phyloP scores from a whole-genome alignment of 2,113 vertebrate species.

The Platichthys stellatus region DNA sequence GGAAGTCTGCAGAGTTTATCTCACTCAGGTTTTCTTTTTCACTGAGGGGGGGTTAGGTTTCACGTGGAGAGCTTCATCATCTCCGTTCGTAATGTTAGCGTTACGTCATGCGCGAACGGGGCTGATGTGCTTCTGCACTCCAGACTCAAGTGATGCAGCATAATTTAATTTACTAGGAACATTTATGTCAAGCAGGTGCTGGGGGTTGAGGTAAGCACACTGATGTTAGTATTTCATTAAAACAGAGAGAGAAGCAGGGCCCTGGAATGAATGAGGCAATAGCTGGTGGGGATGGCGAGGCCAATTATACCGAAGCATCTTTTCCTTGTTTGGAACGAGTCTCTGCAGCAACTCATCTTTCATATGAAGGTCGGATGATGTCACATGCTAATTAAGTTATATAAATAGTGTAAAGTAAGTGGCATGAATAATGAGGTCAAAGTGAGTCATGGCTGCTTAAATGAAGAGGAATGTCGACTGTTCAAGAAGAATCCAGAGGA shows the following conservation, averaged over 20 bases:
- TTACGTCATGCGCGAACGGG: slow-evolving; percentile 38
- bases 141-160: slow-evolving; percentile 44
- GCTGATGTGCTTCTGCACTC: slow-evolving; percentile 40
- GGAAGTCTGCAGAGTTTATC: slow-evolving; percentile 16
- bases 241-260: slow-evolving; percentile 15
- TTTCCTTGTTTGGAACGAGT: slow-evolving; percentile 15
- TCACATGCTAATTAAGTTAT: slow-evolving; percentile 26
- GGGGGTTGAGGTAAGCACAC: slow-evolving; percentile 31
- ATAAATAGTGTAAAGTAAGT: slow-evolving; percentile 14
- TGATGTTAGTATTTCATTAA: slow-evolving; percentile 38
- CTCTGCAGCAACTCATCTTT: slow-evolving; percentile 4
- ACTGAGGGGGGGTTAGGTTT: background rate
- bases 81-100: slow-evolving; percentile 17
- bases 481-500: background rate
- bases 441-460: slow-evolving; percentile 1
- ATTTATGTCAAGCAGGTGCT: slow-evolving; percentile 49
- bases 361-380: slow-evolving; percentile 22
- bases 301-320: slow-evolving; percentile 6
- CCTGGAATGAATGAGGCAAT: slow-evolving; percentile 40
- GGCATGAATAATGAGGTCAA: background rate
- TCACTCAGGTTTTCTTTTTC: background rate
- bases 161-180: slow-evolving; percentile 57
- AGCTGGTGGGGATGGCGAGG: slow-evolving; percentile 18
- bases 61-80: slow-evolving; percentile 16
- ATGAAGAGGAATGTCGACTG: background rate